Conservation (phyloP, 2,888 invertebrate species). For the Melikaiella ostensackeni region DNA sequence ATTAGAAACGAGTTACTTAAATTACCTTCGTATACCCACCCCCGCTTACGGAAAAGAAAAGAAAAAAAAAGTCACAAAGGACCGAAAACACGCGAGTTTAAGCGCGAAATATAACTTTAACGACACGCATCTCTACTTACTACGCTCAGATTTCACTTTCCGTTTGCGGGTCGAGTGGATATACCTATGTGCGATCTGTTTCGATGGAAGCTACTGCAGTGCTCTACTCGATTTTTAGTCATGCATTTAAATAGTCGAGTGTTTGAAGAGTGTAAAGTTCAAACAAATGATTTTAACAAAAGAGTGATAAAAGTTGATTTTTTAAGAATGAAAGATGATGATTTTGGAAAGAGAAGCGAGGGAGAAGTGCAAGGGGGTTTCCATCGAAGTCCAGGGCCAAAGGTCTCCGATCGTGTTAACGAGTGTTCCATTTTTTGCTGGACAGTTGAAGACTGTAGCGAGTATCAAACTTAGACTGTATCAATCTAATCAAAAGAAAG, state of each 20-base stretch:
- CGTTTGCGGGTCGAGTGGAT: conserved; percentile 7
- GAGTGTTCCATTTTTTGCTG: conserved; percentile 74
- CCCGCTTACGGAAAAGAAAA: conserved; percentile 29
- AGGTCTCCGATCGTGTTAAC: conserved; percentile 67
- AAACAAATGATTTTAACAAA: conserved; percentile 15
- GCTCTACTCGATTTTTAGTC: conserved; percentile 36
- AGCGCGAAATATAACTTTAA: conserved; percentile 37
- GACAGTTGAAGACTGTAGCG: conserved; percentile 75
- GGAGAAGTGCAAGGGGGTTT: conserved; percentile 44
- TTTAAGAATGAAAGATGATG: conserved; percentile 42
- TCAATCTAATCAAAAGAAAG: conserved; percentile 76
- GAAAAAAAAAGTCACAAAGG: conserved; percentile 42
- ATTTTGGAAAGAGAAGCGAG: conserved; percentile 34
- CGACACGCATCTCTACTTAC: conserved; percentile 43
- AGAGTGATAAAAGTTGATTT: conserved; percentile 3
- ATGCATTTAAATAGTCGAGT: conserved; percentile 42
- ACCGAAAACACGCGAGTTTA: conserved; percentile 31
- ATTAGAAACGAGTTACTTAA: conserved; percentile 58
- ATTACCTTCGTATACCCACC: conserved; percentile 23
- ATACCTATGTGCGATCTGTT: conserved; percentile 46
- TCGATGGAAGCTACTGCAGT: conserved; percentile 46
- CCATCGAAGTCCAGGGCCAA: conserved; percentile 58
- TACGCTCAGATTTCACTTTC: conserved; percentile 25
- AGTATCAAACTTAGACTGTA: conserved; percentile 77
- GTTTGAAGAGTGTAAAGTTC: conserved; percentile 17